Conservation (phyloP, 1,140 invertebrate species). For the Neuroterus valhalla region DNA sequence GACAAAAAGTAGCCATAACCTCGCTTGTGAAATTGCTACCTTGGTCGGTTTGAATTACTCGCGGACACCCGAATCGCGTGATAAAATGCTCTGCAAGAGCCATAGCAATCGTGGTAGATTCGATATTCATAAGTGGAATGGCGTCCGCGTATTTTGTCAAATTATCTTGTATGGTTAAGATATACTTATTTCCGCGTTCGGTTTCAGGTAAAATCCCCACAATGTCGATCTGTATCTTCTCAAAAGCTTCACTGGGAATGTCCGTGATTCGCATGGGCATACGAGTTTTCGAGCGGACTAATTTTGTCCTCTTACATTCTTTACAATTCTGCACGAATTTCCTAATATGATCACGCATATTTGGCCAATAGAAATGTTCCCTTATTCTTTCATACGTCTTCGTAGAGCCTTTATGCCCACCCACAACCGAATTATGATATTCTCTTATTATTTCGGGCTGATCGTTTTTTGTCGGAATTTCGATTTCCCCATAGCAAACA, state of each 20-base stretch:
- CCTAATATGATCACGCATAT: conserved; percentile 41
- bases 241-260: conserved; percentile 42
- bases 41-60: too few relatives aligned
- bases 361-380: conserved; percentile 42
- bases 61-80: too few relatives aligned
- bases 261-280: conserved; percentile 49
- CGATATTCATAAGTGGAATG: background rate
- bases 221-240: conserved; percentile 54
- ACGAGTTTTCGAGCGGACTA: conserved; percentile 38
- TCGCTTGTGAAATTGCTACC: too few relatives aligned
- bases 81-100: background rate
- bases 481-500: background rate
- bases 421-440: conserved; percentile 34
- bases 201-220: conserved; percentile 56
- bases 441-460: background rate
- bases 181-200: conserved; percentile 53
- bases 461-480: too few relatives aligned
- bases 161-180: conserved; percentile 59
- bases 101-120: background rate
- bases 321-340: conserved; percentile 35
- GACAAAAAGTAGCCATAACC: too few relatives aligned
- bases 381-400: conserved; percentile 42
- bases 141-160: conserved; percentile 58
- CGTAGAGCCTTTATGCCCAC: conserved; percentile 43
- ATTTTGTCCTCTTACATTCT: conserved; percentile 49